phyloP scores from a whole-genome alignment of 2,797 vertebrate genomes.

The Tangara arthus region DNA sequence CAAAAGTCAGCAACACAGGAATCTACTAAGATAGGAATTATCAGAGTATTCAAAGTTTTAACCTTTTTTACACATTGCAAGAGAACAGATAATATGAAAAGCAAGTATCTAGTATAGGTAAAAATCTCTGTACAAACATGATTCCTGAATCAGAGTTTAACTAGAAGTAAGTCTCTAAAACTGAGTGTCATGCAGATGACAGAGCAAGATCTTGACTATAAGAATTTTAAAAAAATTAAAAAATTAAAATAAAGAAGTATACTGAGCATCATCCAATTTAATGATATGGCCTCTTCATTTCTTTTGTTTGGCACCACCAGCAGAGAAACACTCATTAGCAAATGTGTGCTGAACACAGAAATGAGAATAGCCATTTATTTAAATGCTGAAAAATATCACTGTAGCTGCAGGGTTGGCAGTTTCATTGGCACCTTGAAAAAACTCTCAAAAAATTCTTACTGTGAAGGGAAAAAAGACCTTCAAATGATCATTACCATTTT shows the following conservation, averaged over 20 bases:
- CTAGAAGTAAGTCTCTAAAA: not conserved
- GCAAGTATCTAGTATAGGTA: not conserved
- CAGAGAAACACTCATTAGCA: conserved; percentile 35
- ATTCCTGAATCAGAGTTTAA: not conserved
- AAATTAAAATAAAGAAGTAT: not conserved
- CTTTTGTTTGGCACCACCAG: conserved; percentile 16
- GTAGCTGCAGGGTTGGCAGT: not conserved
- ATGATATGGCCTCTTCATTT: not conserved
- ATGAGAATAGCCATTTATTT: conserved; percentile 32
- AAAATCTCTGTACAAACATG: not conserved
- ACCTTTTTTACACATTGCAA: not conserved
- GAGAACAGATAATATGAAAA: not conserved
- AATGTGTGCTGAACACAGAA: conserved; percentile 10
- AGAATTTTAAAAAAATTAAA: not conserved
- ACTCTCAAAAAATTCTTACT: not conserved
- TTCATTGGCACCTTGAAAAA: not conserved
- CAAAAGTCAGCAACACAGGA: not conserved
- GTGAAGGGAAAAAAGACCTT: not conserved
- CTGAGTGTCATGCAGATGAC: not conserved
- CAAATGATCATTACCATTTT: conserved; percentile 21
- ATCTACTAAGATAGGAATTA: not conserved
- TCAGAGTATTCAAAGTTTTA: not conserved
- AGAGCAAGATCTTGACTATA: not conserved
- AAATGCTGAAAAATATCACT: not conserved
- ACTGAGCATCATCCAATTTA: not conserved